Evolutionary conservation across 1,140 invertebrate species (phyloP), one percentile per base, ranked within the genome.

Genomic region (Aphidius gifuensis): DNA sequence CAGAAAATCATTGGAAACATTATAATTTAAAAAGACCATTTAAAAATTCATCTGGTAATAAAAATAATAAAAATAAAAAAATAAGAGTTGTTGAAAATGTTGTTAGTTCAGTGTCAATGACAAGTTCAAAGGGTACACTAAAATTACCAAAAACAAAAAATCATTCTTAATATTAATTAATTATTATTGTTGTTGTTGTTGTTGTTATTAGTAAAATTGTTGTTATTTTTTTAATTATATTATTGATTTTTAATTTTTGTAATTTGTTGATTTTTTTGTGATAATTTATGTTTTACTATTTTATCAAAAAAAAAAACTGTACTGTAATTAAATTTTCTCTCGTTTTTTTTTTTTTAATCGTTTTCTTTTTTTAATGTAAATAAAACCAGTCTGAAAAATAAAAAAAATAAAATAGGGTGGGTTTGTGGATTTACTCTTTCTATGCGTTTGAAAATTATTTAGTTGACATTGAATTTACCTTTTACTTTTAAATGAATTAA

Each of bases 21-120:
- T 7, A 56, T 11, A 48, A 57, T 5, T 45, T 39, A 16, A 63
- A 50, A 23, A 58, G 39, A 11, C 38, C 42, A 4, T 38, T n/a
- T 9, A 58, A 58, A 45, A 53, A 7, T 32, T 21, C 45, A 50
- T 49, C 21, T 44, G 16, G 16, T 38, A 53, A 42, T 8, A 51
- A 47, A 5, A 58, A 50, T 5, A 63, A 58, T 39, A 62, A 44
- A 5, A 45, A 63, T 45, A 51, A 42, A 39, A 51, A 40, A 51
- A 48, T 63, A 6, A 63, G 61, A 38, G 40, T 63, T 46, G 61
- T 63, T 32, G 56, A 63, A 32, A 63, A 55, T 45, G 61, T 63
- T 7, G 42, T 23, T 6, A 63, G 61, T 38, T 63, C 61, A 5
- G 61, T 63, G 5, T 63, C 61, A 0, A 44, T 63, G 42, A 58